Evolutionary conservation across 2,113 vertebrate genomes (phyloP).

Genomic region (Suncus etruscus): DNA sequence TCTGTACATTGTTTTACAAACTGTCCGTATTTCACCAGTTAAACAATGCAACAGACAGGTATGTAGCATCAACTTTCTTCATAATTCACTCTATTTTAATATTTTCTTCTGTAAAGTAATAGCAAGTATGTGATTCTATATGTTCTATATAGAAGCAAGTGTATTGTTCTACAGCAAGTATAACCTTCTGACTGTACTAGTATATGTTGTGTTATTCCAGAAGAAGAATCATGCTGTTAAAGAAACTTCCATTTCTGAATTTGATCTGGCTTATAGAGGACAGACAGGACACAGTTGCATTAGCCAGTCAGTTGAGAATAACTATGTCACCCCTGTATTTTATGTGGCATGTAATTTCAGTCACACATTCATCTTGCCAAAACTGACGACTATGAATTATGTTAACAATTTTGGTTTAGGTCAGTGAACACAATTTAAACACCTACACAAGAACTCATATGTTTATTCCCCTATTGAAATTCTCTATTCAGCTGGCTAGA

Average conservation of each 20-base stretch:
- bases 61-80: neutral
- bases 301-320: constrained; percentile 53
- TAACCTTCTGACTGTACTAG: neutral
- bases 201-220: neutral
- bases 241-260: constrained; percentile 8
- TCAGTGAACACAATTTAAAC: constrained; percentile 71
- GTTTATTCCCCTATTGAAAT: constrained; percentile 36
- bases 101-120: neutral
- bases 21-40: neutral
- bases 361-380: constrained; percentile 42
- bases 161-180: neutral
- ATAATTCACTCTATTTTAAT: neutral
- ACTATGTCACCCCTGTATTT: constrained; percentile 34
- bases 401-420: constrained; percentile 70
- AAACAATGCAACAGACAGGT: neutral
- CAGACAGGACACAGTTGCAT: constrained; percentile 43
- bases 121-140: neutral
- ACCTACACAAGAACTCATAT: constrained; percentile 59
- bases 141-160: no score
- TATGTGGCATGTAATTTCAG: constrained; percentile 1
- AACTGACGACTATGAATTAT: constrained; percentile 68
- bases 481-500: constrained; percentile 54
- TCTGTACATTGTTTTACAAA: neutral
- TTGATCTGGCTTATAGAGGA: constrained; percentile 1
- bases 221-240: neutral